Evolutionary conservation across 2,888 invertebrate species (phyloP).

Genomic region (Limenitis camilla): DNA sequence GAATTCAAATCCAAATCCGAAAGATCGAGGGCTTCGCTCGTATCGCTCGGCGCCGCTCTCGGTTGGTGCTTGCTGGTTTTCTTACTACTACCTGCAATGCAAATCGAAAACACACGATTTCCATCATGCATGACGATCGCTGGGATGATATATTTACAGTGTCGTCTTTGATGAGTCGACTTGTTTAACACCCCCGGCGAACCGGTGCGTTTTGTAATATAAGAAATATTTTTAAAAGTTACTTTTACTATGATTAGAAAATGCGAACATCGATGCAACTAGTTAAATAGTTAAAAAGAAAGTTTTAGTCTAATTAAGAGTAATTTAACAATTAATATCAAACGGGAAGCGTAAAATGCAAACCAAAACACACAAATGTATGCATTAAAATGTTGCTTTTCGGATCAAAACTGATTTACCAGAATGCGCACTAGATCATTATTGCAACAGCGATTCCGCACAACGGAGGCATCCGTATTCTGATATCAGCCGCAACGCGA

Average conservation of each 20-base stretch:
- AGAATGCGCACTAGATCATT: slow-evolving; percentile 53
- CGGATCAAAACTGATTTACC: slow-evolving; percentile 43
- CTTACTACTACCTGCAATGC: slow-evolving; percentile 68
- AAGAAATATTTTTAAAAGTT: slow-evolving; percentile 10
- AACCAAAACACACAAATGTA: slow-evolving; percentile 56
- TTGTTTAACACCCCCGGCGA: slow-evolving; percentile 16
- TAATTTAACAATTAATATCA: slow-evolving; percentile 50
- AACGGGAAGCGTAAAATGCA: slow-evolving; percentile 58
- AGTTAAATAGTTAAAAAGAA: slow-evolving; percentile 55
- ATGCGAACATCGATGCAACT: slow-evolving; percentile 42
- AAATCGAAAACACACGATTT: slow-evolving; percentile 71
- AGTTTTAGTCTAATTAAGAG: slow-evolving; percentile 44
- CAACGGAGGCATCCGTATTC: slow-evolving; percentile 60
- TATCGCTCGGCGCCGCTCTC: slow-evolving; percentile 33
- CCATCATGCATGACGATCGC: slow-evolving; percentile 73
- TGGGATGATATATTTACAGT: slow-evolving; percentile 65
- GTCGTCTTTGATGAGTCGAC: slow-evolving; percentile 26
- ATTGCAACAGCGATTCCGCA: slow-evolving; percentile 57
- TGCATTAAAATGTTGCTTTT: slow-evolving; percentile 74
- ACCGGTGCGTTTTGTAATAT: slow-evolving; percentile 11
- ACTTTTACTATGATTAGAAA: slow-evolving; percentile 15
- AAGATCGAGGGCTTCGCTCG: slow-evolving; percentile 62
- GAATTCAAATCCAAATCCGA: slow-evolving; percentile 80
- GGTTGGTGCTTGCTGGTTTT: slow-evolving; percentile 53
- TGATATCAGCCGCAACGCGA: slow-evolving; percentile 56